Evolutionary conservation across 2,888 invertebrate genomes (phyloP), one percentile per base, ranked within the genome.

Genomic region (Coremacera marginata): DNA sequence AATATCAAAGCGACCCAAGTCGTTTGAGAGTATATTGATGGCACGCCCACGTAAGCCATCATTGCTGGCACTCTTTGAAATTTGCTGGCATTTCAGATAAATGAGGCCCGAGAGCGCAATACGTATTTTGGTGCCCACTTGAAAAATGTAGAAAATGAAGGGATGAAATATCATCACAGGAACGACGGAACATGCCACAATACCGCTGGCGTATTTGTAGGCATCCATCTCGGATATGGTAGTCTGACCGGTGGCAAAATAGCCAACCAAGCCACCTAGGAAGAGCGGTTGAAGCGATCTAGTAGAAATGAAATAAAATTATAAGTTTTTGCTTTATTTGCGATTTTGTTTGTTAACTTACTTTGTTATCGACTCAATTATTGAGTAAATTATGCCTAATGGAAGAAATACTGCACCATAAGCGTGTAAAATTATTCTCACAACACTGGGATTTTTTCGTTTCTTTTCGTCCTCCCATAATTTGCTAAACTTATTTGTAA

Each of bases 11-110:
- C 95, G 92, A 84, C 95, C 95, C 80, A 98, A 96, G 89, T 99
- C 98, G 86, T 98, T 99, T 0, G 98, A 97, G 77, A 99, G 90
- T n/a, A 98, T 92, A 88, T 98, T 98, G 44, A 98, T 96, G 79
- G 92, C 92, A 80, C 92, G 91, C 0, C 90, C 98, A 83, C 93
- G 95, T 89, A 90, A 95, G 0, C 97, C 97, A 87, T 96, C 94
- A 7, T 94, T 95, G 70, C 97, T 90, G 0, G 97, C 95, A 7
- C 94, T 94, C 88, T 95, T 95, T 75, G 95, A 95, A 51, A 97
- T 90, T 80, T 91, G 90, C 57, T 93, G 87, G 11, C 92, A 91
- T 81, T 95, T 95, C 80, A 93, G 91, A 84, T 94, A 95, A 74
- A 96, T 91, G n/a, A 95, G 89, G 0, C 94, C 92, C 70, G 94